Evolutionary conservation across 2,113 vertebrate genomes (phyloP).

Genomic region (Oryzias celebensis): DNA sequence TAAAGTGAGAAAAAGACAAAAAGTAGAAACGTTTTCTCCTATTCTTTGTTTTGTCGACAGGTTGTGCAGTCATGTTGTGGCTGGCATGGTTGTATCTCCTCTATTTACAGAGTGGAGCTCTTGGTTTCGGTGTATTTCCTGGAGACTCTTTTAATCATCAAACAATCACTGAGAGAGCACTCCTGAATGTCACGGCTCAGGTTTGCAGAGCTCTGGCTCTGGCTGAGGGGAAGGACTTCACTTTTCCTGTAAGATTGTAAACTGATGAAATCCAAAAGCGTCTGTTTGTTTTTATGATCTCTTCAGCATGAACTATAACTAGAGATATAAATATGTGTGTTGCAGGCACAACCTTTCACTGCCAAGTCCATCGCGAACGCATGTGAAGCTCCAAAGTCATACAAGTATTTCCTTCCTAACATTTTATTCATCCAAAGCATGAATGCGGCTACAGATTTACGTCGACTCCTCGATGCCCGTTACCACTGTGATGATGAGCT

Average conservation of each 20-base stretch:
- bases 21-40: background rate
- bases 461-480: slow-evolving; percentile 5
- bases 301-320: too few relatives aligned
- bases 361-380: slow-evolving; percentile 25
- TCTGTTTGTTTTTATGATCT: too few relatives aligned
- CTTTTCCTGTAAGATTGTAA: slow-evolving; percentile 37
- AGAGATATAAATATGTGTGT: background rate
- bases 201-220: slow-evolving; percentile 46
- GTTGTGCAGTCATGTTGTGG: slow-evolving; percentile 10
- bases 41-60: background rate
- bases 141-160: slow-evolving; percentile 27
- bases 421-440: slow-evolving; percentile 2
- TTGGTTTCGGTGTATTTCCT: slow-evolving; percentile 41
- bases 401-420: slow-evolving; percentile 33
- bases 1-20: too few relatives aligned
- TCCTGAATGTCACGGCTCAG: slow-evolving; percentile 43
- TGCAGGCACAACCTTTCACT: slow-evolving; percentile 38
- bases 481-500: slow-evolving; percentile 69
- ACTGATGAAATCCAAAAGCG: too few relatives aligned
- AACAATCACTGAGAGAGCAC: slow-evolving; percentile 45
- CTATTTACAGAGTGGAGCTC: slow-evolving; percentile 31
- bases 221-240: slow-evolving; percentile 42
- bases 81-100: slow-evolving; percentile 15
- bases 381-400: slow-evolving; percentile 33
- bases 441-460: slow-evolving; percentile 46